Evolutionary conservation across 2,888 invertebrate species (phyloP).

Genomic region (Rhamphomyia laevipes): DNA sequence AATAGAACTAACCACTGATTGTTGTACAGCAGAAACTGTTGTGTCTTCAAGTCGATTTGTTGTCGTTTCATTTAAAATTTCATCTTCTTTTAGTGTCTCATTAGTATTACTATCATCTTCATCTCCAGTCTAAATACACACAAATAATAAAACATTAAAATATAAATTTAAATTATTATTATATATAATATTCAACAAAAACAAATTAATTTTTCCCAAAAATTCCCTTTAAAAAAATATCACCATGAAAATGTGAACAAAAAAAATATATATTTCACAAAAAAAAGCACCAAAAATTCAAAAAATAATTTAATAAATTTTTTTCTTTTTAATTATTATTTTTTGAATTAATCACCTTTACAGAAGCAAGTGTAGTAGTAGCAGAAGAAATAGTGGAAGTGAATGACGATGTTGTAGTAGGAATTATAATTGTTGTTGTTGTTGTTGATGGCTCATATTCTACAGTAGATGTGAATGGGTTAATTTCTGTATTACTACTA

Average conservation of each 20-base stretch:
- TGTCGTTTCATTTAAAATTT: slow-evolving; percentile 11
- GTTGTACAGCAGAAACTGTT: background rate
- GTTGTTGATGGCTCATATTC: slow-evolving; percentile 8
- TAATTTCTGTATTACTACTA: background rate
- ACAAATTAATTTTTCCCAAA: too few relatives aligned
- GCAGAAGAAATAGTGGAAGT: background rate
- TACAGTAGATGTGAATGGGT: background rate
- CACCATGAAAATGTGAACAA: background rate
- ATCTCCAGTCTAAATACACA: background rate
- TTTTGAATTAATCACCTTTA: slow-evolving; percentile 10
- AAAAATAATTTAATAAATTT: background rate
- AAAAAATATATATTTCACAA: background rate
- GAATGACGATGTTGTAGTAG: background rate
- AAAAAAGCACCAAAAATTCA: background rate
- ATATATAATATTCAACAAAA: too few relatives aligned
- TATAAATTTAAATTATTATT: too few relatives aligned
- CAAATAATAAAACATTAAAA: too few relatives aligned
- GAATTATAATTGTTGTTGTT: background rate
- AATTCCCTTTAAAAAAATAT: too few relatives aligned
- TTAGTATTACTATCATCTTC: slow-evolving; percentile 12
- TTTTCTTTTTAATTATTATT: too few relatives aligned
- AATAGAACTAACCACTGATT: background rate
- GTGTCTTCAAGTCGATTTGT: background rate
- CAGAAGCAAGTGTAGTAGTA: slow-evolving; percentile 10
- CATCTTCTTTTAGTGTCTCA: slow-evolving; percentile 11